Base-by-base conservation (phyloP, 2,113 vertebrate genomes). In the Sander lucioperca region DNA sequence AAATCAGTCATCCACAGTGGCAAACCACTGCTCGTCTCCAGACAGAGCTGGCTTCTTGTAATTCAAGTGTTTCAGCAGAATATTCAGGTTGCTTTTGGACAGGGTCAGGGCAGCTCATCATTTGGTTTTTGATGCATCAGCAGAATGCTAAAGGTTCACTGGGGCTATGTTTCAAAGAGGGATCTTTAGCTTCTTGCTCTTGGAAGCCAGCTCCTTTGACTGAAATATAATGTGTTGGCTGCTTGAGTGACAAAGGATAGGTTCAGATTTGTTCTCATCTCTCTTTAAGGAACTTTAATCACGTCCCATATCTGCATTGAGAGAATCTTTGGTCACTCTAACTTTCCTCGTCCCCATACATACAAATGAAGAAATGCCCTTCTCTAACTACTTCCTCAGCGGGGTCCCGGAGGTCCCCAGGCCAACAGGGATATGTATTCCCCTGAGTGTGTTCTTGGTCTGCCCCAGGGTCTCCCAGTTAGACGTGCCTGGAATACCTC, bases 21-120 rank as follows among this genome's bases (percentile, higher is more conserved):
- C n/a, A 54, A 72, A 25, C 21, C 54, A 10, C 2, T 27, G 30
- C 15, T 36, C 33, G 5, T 67, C 65, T 61, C 25, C 2, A 1
- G 45, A 69, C 30, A 30, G 48, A 39, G 16, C 23, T 19, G 36
- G 27, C 59, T 64, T 76, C 65, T 77, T 30, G 23, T 23, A 43
- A 76, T 70, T 86, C 27, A 4, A 69, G 43, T 56, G 51, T 67
- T 83, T 88, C 84, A 88, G 88, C 82, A 88, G 48, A 90, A 83
- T 79, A 63, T 83, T 75, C n/a, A 5, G 2, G 84, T 50, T 66
- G 65, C 45, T 74, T 43, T 65, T 50, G n/a, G 84, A 88, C 80
- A 64, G 77, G 90, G 82, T 89, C 86, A 79, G 79, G 84, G 33
- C 77, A 56, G 11, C 61, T 65, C 59, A 11, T 71, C 63, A 19